Base-by-base conservation (phyloP, 1,140 invertebrate genomes). In the Leguminivora glycinivorella region DNA sequence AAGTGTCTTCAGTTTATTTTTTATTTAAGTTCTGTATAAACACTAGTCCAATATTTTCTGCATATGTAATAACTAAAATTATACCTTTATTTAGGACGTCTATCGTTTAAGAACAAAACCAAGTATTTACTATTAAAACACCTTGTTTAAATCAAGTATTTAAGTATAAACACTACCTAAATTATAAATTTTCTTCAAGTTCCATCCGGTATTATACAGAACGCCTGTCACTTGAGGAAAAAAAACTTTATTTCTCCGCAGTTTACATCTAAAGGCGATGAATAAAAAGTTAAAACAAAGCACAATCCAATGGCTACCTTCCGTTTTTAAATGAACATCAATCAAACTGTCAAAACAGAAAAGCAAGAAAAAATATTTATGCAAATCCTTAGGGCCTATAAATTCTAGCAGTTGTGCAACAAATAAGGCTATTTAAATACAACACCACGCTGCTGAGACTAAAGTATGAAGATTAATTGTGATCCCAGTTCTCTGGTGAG, bases 401-500 rank as follows among this genome's bases (percentile, higher is more conserved):
- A 63, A 63, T 63, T 63, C n/a, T 63, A 29, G 14, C 58, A 63
- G 58, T 63, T 63, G 58, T 63, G 58, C 58, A 24, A 63, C 26
- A 63, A 63, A 63, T 63, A 63, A 63, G 29, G 56, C 56, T 24
- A 67, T 77, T 71, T 72, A 63, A 72, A 75, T 63, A 75, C 68
- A 56, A 69, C 72, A 75, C 70, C 72, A 78, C 70, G 72, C 68
- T 73, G 34, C 38, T 40, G 72, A 68, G 72, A 69, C 70, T 76
- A 31, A 79, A 82, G 75, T 72, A 69, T 72, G 66, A 74, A 83
- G 80, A 84, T 88, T 86, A 84, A 87, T 83, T 83, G 78, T 84
- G 79, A 87, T 85, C 82, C 83, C 77, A 68, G 71, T 76, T 79
- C 74, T 73, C 69, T 72, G 77, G 77, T 75, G 75, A 71, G 68